A percentile compares a stretch with the other conserved stretches of the same genome.
Evolutionary conservation across 2,888 invertebrate species (phyloP).

Genomic region (Amblyjoppa proteus): DNA sequence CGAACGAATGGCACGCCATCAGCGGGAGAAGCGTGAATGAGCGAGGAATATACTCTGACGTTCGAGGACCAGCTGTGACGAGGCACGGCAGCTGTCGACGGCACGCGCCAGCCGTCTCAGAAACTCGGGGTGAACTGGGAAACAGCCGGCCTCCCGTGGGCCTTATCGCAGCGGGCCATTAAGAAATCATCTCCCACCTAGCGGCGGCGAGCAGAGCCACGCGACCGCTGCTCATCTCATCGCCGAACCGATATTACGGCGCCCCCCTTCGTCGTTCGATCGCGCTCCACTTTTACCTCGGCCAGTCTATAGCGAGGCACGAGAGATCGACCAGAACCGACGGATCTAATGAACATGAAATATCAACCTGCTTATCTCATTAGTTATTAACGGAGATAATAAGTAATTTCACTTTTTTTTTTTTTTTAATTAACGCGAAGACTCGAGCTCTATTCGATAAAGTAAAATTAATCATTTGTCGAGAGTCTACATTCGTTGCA

Average conservation of each 20-base stretch:
- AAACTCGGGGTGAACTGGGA: constrained; percentile 76
- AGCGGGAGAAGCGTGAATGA: neutral
- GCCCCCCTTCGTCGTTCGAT: neutral
- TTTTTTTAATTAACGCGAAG: too few relatives aligned
- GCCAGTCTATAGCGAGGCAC: neutral
- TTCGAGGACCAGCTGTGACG: constrained; percentile 49
- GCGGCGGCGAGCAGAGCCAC: constrained; percentile 21
- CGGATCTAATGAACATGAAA: neutral
- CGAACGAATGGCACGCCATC: constrained; percentile 31
- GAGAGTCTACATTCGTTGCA: too few relatives aligned
- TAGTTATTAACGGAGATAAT: too few relatives aligned
- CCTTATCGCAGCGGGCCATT: neutral
- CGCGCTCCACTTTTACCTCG: constrained; percentile 42
- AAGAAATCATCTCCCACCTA: constrained; percentile 42
- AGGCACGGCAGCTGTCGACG: constrained; percentile 76
- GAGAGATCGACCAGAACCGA: neutral
- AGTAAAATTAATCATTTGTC: too few relatives aligned
- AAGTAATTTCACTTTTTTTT: too few relatives aligned
- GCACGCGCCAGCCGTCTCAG: constrained; percentile 80
- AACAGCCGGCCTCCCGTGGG: constrained; percentile 74
- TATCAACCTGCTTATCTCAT: neutral
- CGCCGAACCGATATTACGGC: constrained; percentile 35
- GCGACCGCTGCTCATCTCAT: constrained; percentile 22
- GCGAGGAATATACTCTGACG: neutral
- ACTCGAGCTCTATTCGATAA: too few relatives aligned